Conservation (phyloP, 2,888 invertebrate genomes). For the Hofmannophila pseudospretella region DNA sequence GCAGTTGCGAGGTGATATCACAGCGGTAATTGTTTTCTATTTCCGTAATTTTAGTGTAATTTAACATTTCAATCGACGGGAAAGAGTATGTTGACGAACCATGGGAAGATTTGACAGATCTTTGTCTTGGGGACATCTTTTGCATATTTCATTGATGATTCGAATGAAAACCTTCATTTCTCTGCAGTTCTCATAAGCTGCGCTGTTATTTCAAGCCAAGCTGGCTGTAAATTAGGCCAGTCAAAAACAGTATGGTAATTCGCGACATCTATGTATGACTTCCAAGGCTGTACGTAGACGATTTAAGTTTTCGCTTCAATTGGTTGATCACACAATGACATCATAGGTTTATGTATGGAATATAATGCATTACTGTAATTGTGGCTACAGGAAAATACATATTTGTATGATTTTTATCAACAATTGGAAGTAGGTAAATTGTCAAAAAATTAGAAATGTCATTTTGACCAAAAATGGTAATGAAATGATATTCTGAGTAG, state of each 20-base stretch:
- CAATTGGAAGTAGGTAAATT: background rate
- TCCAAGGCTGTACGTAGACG: background rate
- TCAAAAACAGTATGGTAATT: background rate
- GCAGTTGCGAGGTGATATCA: background rate
- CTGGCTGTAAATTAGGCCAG: background rate
- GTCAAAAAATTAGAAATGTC: too few species aligned
- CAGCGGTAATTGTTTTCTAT: background rate
- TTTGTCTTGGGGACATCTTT: background rate
- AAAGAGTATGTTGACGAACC: constrained; percentile 10
- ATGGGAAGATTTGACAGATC: constrained; percentile 5
- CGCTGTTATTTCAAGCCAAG: background rate
- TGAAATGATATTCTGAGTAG: too few species aligned
- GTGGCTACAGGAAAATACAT: background rate
- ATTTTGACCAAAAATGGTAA: too few species aligned
- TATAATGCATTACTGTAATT: background rate
- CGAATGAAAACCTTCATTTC: background rate
- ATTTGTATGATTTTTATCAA: too few species aligned
- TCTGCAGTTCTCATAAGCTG: background rate
- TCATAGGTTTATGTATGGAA: background rate
- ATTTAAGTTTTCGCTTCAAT: constrained; percentile 1
- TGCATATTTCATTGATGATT: constrained; percentile 9
- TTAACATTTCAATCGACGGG: background rate
- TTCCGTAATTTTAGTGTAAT: background rate
- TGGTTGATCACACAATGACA: constrained; percentile 2
- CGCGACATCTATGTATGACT: background rate